A percentile compares a stretch with the other conserved stretches of the same genome.
phyloP scores from a whole-genome alignment of 1,140 invertebrate genomes.

The Papilio polytes region DNA sequence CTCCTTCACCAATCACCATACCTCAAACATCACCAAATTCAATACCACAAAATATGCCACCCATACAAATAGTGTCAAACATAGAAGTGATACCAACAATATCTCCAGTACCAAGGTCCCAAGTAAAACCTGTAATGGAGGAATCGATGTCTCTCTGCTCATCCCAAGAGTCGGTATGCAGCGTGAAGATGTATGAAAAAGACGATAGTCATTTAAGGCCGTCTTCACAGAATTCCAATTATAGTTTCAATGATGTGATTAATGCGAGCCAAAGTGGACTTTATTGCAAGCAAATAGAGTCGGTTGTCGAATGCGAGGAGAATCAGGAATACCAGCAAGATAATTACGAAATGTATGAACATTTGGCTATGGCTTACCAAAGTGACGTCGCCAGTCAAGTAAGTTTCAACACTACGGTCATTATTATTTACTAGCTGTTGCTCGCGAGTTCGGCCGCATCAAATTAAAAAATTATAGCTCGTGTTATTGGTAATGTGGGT shows the following conservation, averaged over 20 bases:
- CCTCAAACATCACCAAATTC: not conserved
- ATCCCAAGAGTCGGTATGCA: constrained; percentile 63
- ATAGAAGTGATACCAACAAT: constrained; percentile 29
- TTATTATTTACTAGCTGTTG: not conserved
- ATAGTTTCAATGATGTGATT: constrained; percentile 70
- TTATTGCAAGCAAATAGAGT: constrained; percentile 51
- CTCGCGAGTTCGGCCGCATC: too few relatives aligned
- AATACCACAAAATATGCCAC: not conserved
- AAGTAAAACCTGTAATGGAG: constrained; percentile 41
- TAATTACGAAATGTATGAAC: constrained; percentile 76
- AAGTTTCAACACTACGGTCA: constrained; percentile 1
- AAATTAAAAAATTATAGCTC: too few relatives aligned
- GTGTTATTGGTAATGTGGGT: too few relatives aligned
- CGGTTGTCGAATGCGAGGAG: constrained; percentile 47
- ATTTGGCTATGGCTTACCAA: constrained; percentile 74
- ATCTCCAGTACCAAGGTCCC: constrained; percentile 23
- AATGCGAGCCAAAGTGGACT: constrained; percentile 53
- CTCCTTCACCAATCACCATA: not conserved
- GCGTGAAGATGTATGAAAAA: constrained; percentile 65
- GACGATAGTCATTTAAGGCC: constrained; percentile 70
- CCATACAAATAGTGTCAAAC: not conserved
- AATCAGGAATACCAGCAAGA: constrained; percentile 58
- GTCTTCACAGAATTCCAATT: constrained; percentile 71
- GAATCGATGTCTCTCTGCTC: constrained; percentile 66
- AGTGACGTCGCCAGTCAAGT: constrained; percentile 71